Percentiles rank a stretch among this genome's conserved stretches.
Conservation (phyloP, 2,888 invertebrate species). For the Junonia oenone region DNA sequence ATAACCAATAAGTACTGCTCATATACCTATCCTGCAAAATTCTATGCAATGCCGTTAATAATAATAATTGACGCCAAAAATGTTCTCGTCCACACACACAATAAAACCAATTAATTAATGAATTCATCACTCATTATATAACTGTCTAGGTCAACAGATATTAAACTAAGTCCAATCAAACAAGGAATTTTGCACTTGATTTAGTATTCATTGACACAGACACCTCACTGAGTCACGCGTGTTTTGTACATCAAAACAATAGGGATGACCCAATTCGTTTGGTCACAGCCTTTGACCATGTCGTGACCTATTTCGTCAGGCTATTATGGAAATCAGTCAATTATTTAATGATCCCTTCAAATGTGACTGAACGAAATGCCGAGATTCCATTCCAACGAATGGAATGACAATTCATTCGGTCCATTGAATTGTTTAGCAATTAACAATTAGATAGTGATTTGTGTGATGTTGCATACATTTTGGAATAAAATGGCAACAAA, state of each 20-base stretch:
- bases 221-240: too few species aligned
- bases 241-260: neutral
- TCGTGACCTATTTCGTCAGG: constrained; percentile 9
- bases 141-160: too few species aligned
- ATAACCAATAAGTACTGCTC: too few species aligned
- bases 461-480: neutral
- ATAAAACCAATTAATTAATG: too few species aligned
- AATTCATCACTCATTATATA: too few species aligned
- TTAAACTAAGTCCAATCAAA: too few species aligned
- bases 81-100: too few species aligned
- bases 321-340: constrained; percentile 3
- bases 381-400: neutral
- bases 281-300: neutral
- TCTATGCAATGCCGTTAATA: too few species aligned
- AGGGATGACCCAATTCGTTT: constrained; percentile 4
- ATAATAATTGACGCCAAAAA: too few species aligned
- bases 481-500: neutral
- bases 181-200: too few species aligned
- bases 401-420: neutral
- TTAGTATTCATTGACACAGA: too few species aligned
- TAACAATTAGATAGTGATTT: neutral
- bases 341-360: neutral
- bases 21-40: too few species aligned
- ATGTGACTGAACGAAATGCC: neutral
- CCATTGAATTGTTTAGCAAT: neutral